Base-by-base conservation (phyloP, 2,113 vertebrate species). In the Lampris incognitus region DNA sequence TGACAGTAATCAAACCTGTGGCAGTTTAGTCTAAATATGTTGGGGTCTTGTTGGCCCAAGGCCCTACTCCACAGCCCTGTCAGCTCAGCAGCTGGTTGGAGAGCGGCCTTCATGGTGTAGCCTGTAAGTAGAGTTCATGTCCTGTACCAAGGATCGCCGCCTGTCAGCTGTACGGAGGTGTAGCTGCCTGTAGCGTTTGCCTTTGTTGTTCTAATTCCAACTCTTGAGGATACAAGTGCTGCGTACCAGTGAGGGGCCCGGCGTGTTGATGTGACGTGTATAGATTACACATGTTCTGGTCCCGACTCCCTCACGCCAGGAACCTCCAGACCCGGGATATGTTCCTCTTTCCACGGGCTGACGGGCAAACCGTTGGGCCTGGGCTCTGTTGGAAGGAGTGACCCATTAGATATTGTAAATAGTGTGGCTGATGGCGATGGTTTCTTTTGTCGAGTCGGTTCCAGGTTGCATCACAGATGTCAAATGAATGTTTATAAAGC, bases 331-430 rank as follows among this genome's bases (percentile, higher is more conserved):
- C 85, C 85, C 86, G 91, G 87, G 85, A 81, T 49, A 61, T 9
- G 42, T 80, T 78, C 64, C 69, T 81, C 86, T 74, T 67, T 13
- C 57, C 67, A 66, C 4, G 59, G 81, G 84, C 87, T 81, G 24
- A 24, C 24, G 24, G 24, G 24, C 24, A 24, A 24, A 24, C 24
- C 24, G 24, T 55, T 79, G 80, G 68, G 64, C 86, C 76, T 88
- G 24, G 24, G 82, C 87, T 91, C 89, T 89, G 89, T 92, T 91
- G 88, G 87, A 91, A 88, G 88, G 88, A 92, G 90, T 86, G 79
- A 83, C 76, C 77, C 60, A 60, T 76, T 85, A 74, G 82, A 66
- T 89, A 80, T 88, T 89, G 87, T 92, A 89, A 40, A 92, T 89
- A 88, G 65, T 74, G 78, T 85, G 80, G 66, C 82, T 76, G 71